phyloP scores from a whole-genome alignment of 2,113 vertebrate species.

The Microcebus jonahi region DNA sequence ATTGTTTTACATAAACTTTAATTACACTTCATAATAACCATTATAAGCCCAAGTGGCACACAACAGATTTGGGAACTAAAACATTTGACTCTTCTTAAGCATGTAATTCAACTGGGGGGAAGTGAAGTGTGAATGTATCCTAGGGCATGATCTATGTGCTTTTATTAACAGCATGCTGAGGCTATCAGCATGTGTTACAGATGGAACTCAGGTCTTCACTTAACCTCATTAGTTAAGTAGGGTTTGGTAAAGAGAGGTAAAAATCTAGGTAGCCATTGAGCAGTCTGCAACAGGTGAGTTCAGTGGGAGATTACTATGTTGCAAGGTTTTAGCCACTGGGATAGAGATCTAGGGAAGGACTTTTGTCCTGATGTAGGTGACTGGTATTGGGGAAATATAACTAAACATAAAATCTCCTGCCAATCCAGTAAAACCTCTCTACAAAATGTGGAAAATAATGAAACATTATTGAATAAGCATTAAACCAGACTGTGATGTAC shows the following conservation, averaged over 20 bases:
- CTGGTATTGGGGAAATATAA: not conserved
- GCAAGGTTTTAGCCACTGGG: not conserved
- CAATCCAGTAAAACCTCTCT: not conserved
- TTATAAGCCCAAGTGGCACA: not conserved
- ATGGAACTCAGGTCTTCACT: not conserved
- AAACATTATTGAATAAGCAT: constrained; percentile 27
- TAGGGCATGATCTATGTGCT: not conserved
- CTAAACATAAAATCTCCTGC: not conserved
- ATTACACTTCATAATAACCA: constrained; percentile 16
- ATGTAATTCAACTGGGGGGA: not conserved
- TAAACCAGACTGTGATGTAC: not conserved
- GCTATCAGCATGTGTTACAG: not conserved
- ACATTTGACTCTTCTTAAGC: not conserved
- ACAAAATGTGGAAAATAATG: not conserved
- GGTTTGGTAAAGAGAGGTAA: constrained; percentile 14
- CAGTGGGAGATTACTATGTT: not conserved
- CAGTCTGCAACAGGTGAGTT: not conserved
- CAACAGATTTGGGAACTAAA: not conserved
- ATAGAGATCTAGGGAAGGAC: not conserved
- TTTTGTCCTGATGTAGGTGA: not conserved
- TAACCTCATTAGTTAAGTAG: not conserved
- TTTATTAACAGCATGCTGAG: not conserved
- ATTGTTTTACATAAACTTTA: not conserved
- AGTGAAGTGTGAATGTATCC: not conserved
- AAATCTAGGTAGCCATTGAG: not conserved